phyloP scores from a whole-genome alignment of 2,113 vertebrate species.

The Psittacara wagleri region DNA sequence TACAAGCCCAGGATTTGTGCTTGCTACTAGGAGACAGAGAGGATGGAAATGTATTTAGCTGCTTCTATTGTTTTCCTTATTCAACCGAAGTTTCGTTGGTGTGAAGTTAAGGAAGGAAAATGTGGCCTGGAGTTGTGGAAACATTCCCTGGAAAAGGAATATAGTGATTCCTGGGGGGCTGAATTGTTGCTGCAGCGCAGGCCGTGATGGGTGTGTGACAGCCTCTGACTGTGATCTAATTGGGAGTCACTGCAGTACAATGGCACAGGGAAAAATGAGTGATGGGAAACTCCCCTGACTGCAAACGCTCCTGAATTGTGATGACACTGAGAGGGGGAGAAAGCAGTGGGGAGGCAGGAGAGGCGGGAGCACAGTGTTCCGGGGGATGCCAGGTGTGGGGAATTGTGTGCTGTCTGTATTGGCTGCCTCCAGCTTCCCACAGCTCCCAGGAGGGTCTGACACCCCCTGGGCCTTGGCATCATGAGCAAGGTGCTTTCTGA shows the following conservation, averaged over 20 bases:
- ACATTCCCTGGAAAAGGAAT: background rate
- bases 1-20: background rate
- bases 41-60: background rate
- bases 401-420: rapidly evolving
- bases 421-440: background rate
- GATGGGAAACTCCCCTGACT: background rate
- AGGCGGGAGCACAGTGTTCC: background rate
- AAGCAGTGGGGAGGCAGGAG: background rate
- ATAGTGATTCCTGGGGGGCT: background rate
- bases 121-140: background rate
- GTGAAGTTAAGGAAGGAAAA: background rate
- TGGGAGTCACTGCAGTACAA: background rate
- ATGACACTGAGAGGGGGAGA: background rate
- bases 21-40: background rate
- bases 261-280: background rate
- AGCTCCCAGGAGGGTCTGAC: background rate
- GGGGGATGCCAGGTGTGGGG: background rate
- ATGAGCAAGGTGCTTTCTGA: background rate
- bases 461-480: background rate
- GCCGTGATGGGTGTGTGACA: background rate
- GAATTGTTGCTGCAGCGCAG: background rate
- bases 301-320: background rate
- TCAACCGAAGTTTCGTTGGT: background rate
- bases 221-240: background rate
- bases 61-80: background rate